Conservation (phyloP, 2,797 vertebrate genomes). For the Fistularia commersonii region DNA sequence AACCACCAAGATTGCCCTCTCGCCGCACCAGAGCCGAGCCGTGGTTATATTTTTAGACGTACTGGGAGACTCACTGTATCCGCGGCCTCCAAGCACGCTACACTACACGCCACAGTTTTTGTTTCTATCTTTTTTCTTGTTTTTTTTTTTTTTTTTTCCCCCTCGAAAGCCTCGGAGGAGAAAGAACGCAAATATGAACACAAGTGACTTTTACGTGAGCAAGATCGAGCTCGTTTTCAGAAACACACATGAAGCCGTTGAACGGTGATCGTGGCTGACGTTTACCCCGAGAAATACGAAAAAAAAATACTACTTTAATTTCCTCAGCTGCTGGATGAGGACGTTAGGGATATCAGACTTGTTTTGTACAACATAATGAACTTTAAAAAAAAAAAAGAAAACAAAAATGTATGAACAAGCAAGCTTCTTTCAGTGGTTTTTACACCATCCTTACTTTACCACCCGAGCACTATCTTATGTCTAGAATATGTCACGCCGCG, state of each 20-base stretch:
- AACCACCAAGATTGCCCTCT: constrained; percentile 31
- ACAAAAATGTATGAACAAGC: no score
- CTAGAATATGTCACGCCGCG: no score
- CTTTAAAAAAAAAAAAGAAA: no score
- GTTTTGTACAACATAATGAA: no score
- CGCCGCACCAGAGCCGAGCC: constrained; percentile 20
- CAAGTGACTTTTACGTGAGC: constrained; percentile 23
- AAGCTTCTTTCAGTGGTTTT: no score
- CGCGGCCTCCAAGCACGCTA: constrained; percentile 29
- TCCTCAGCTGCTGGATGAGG: constrained; percentile 47
- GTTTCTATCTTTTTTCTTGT: no score
- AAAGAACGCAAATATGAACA: constrained; percentile 7
- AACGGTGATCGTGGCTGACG: constrained; percentile 41
- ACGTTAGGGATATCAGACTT: constrained; percentile 41
- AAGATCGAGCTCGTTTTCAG: constrained; percentile 26
- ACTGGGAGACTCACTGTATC: constrained; percentile 10
- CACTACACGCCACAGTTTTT: constrained; percentile 13
- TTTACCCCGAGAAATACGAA: constrained; percentile 9
- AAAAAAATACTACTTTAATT: constrained; percentile 25
- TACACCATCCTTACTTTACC: no score
- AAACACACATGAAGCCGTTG: constrained; percentile 38
- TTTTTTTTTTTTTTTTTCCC: no score
- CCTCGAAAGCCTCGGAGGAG: no score
- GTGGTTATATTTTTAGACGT: constrained; percentile 12
- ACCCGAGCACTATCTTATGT: no score